Conservation (phyloP, 2,888 invertebrate genomes). For the Plemyria rubiginata region DNA sequence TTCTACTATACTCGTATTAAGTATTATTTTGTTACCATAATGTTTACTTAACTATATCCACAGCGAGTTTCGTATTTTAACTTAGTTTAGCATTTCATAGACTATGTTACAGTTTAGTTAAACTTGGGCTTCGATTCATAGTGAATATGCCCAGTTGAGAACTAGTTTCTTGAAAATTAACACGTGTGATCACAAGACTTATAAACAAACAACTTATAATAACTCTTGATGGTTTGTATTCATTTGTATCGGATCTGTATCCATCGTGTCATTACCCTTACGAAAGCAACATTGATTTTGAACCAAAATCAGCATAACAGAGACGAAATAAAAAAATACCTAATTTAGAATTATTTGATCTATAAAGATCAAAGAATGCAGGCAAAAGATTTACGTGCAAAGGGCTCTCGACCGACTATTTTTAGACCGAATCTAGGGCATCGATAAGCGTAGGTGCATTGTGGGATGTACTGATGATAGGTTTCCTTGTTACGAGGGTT, state of each 20-base stretch:
- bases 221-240: no score
- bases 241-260: no score
- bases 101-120: slow-evolving; percentile 17
- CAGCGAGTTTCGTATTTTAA: slow-evolving; percentile 32
- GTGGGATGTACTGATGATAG: slow-evolving; percentile 55
- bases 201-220: no score
- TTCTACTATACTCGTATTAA: slow-evolving; percentile 5
- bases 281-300: no score
- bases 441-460: slow-evolving; percentile 52
- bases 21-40: slow-evolving; percentile 14
- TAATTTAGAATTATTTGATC: no score
- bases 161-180: no score
- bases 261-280: no score
- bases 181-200: no score
- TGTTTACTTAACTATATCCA: slow-evolving; percentile 20
- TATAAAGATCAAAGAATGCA: no score
- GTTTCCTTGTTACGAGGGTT: slow-evolving; percentile 49
- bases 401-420: slow-evolving; percentile 53
- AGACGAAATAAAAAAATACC: no score
- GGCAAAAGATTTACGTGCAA: slow-evolving; percentile 36
- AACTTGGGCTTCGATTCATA: background rate
- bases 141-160: background rate
- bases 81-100: slow-evolving; percentile 29
- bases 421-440: slow-evolving; percentile 68
- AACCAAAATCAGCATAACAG: no score